Base-by-base conservation (phyloP, 2,888 invertebrate species). In the Brenthis ino region DNA sequence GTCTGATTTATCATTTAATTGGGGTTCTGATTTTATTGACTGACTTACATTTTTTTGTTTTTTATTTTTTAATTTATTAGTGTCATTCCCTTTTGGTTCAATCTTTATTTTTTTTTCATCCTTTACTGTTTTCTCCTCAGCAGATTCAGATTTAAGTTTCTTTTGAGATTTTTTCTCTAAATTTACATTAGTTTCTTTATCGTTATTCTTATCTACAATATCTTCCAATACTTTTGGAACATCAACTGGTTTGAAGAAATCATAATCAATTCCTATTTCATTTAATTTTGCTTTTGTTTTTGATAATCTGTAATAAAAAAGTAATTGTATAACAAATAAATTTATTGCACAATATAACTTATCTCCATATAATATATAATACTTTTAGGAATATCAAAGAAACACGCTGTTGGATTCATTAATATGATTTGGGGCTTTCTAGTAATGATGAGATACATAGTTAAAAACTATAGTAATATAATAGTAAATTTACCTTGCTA, bases 181-280 rank as follows among this genome's bases (percentile, higher is more conserved):
- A 55, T 69, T 67, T 57, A 16, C 63, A 43, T 51, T 65, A 43
- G 1, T 43, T 16, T 68, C 58, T 51, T 66, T 72, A 58, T 69
- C 70, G 11, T 64, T 61, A 65, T 71, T 50, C 58, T 77, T 72
- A 37, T 68, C 70, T 48, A 79, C 68, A 57, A 77, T 71, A 55
- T 76, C 71, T 37, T 75, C 48, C 60, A 91, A 75, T 33, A 67
- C 79, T 75, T 86, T 85, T 43, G 94, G 93, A 51, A 93, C 79
- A 79, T 94, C 93, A 43, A 92, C 89, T 64, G 94, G 93, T 75
- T 82, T 80, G 69, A 94, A 91, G 71, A 93, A 90, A 67, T 92
- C 88, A 80, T 93, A 94, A 72, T 93, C 85, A 69, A 95, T 93
- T 1, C 94, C 94, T 16, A 93, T 69, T 61, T 85, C 85, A 70